phyloP scores from a whole-genome alignment of 2,888 invertebrate genomes.

The Drosophila siamana region DNA sequence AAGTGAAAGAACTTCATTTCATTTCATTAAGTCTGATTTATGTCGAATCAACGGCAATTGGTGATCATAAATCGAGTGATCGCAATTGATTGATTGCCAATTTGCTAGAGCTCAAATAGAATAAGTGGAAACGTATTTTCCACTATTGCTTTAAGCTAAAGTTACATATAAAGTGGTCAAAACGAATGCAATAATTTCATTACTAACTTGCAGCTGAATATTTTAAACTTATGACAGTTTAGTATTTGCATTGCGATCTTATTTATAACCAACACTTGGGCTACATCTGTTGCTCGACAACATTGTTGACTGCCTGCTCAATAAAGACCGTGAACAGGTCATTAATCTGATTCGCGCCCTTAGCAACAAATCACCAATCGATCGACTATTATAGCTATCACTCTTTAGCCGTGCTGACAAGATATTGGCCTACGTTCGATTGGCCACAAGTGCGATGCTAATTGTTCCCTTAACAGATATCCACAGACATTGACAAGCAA shows the following conservation, averaged over 20 bases:
- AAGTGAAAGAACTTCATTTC: background rate
- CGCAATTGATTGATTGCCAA: background rate
- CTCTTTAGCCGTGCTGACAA: background rate
- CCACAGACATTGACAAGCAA: conserved; percentile 10
- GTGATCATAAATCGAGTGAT: no score
- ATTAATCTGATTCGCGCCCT: conserved; percentile 27
- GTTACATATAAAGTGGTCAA: no score
- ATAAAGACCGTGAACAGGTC: conserved; percentile 15
- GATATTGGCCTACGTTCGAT: background rate
- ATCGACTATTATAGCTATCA: background rate
- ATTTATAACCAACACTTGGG: no score
- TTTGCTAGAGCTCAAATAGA: no score
- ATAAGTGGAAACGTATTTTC: no score
- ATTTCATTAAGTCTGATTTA: background rate
- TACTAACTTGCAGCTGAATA: no score
- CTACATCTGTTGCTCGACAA: background rate
- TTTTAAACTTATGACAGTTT: no score
- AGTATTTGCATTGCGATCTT: background rate
- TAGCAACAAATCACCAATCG: conserved; percentile 5
- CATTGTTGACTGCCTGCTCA: background rate
- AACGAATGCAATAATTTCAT: no score
- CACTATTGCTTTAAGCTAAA: no score
- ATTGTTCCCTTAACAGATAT: conserved; percentile 6
- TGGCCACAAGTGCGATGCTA: background rate
- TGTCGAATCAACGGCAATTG: no score